These are phyloP conservation scores for Isoperla grammatica DNA, from an alignment of 2,888 invertebrate species.

Conservation along the genomic window DNA sequence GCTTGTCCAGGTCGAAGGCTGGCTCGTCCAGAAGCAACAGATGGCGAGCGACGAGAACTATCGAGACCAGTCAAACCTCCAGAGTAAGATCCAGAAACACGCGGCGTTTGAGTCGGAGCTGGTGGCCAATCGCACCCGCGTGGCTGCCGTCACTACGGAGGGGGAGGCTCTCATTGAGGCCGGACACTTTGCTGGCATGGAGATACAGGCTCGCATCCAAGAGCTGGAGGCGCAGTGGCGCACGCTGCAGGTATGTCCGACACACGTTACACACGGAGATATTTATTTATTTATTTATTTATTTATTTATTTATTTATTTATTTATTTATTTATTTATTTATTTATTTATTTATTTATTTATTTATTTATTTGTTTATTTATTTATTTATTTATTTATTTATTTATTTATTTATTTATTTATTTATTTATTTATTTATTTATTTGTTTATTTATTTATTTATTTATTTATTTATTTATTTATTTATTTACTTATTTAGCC, in stretches of 20 bases:
- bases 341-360: no score
- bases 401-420: no score
- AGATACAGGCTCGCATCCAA: slow-evolving; percentile 76
- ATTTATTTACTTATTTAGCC: no score
- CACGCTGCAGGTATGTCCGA: slow-evolving; percentile 56
- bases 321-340: no score
- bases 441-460: no score
- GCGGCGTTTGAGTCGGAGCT: slow-evolving; percentile 94
- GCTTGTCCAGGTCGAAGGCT: slow-evolving; percentile 53
- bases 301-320: no score
- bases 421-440: no score
- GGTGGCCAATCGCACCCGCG: slow-evolving; percentile 79
- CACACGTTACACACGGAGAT: no score
- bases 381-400: no score
- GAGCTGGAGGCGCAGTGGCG: slow-evolving; percentile 85
- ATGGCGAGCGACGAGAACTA: slow-evolving; percentile 92
- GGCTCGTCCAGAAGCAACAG: slow-evolving; percentile 91
- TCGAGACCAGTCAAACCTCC: slow-evolving; percentile 92
- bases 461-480: no score
- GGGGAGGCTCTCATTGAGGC: slow-evolving; percentile 56
- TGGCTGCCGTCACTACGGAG: slow-evolving; percentile 74
- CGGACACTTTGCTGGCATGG: slow-evolving; percentile 83
- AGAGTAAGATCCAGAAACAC: slow-evolving; percentile 94
- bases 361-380: no score
- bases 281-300: no score